Evolutionary conservation across 2,113 vertebrate species (phyloP).

Genomic region (Chaetorhynchus papuensis): DNA sequence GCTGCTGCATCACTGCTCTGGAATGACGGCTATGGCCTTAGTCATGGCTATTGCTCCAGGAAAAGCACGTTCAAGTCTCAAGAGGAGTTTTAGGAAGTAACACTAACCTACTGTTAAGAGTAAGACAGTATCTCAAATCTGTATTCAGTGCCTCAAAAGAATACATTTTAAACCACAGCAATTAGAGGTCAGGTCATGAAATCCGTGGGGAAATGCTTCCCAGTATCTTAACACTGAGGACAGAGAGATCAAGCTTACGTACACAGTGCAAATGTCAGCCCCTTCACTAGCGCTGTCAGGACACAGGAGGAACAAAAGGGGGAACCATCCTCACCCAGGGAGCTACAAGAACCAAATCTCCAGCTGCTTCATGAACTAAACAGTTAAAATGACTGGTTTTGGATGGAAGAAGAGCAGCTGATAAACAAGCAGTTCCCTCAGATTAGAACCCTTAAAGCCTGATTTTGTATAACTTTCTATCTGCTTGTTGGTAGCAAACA

Average conservation of each 20-base stretch:
- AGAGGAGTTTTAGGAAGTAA: neutral
- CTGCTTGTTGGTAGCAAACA: neutral
- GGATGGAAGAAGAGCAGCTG: neutral
- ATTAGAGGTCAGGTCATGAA: neutral
- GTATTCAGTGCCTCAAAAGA: neutral
- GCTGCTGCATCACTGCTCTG: neutral
- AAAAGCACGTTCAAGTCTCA: neutral
- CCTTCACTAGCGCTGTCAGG: neutral
- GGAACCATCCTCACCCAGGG: neutral
- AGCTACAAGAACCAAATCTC: neutral
- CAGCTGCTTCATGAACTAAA: neutral
- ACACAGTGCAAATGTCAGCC: neutral
- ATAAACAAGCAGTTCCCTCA: neutral
- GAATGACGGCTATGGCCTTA: conserved; percentile 15
- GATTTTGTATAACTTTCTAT: neutral
- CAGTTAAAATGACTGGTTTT: neutral
- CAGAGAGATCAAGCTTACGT: neutral
- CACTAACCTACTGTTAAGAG: neutral
- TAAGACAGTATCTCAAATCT: neutral
- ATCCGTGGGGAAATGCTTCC: neutral
- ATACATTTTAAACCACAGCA: neutral
- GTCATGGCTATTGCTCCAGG: neutral
- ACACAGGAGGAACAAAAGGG: neutral
- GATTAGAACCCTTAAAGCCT: neutral
- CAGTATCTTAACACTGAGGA: neutral